A percentile compares a stretch with the other conserved stretches of the same genome.
These are phyloP conservation scores for Plecotus auritus DNA, from an alignment of 2,113 vertebrate genomes.

Conservation along the genomic window DNA sequence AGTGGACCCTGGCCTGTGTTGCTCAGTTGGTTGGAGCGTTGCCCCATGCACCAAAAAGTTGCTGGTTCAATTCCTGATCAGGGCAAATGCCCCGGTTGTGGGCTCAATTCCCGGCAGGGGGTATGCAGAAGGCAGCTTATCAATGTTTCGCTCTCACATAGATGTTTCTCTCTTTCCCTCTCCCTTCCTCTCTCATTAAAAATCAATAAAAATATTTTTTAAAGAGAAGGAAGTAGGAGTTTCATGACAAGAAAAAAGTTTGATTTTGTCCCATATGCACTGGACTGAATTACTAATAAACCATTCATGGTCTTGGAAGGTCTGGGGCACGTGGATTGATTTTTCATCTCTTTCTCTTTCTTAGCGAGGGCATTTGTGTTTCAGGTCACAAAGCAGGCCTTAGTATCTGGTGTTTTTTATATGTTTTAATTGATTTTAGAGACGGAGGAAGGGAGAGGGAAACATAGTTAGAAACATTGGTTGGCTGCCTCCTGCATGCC, in stretches of 20 bases:
- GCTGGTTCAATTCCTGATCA: not conserved
- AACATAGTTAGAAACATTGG: too few relatives aligned
- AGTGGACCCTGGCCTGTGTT: not conserved
- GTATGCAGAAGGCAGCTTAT: not conserved
- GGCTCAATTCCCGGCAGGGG: not conserved
- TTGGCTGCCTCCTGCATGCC: too few relatives aligned
- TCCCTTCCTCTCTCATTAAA: not conserved
- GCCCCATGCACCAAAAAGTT: not conserved
- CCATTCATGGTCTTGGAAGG: not conserved
- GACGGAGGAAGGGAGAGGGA: too few relatives aligned
- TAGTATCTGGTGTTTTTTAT: not conserved
- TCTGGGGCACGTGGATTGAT: not conserved
- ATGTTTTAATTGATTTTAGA: too few relatives aligned
- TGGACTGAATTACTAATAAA: conserved; percentile 11
- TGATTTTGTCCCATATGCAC: not conserved
- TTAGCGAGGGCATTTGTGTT: not conserved
- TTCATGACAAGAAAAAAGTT: conserved; percentile 18
- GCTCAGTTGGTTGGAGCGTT: not conserved
- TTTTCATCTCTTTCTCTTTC: not conserved
- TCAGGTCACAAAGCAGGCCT: not conserved
- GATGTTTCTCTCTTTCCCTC: not conserved
- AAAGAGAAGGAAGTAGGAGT: not conserved
- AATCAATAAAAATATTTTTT: not conserved
- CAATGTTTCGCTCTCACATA: not conserved
- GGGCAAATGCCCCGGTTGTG: not conserved